Evolutionary conservation across 1,140 invertebrate species (phyloP).

Genomic region (Bombyx mandarina): DNA sequence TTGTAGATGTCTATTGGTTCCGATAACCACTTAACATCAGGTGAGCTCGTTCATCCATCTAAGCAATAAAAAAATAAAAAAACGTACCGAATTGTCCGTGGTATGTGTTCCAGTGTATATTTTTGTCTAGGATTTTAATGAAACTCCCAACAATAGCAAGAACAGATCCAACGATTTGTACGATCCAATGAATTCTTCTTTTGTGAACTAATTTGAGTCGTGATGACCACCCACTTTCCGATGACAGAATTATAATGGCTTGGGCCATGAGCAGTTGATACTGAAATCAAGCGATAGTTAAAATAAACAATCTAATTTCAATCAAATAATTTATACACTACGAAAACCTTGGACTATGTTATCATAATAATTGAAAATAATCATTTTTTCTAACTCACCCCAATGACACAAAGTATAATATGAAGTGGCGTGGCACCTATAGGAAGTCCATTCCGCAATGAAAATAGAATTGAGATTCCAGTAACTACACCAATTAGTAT

Average conservation of each 20-base stretch:
- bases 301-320: background rate
- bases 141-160: conserved; percentile 47
- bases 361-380: too few relatives aligned
- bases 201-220: conserved; percentile 33
- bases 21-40: too few relatives aligned
- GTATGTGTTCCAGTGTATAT: conserved; percentile 36
- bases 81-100: conserved; percentile 54
- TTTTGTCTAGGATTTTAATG: conserved; percentile 34
- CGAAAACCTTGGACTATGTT: too few relatives aligned
- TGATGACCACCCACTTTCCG: conserved; percentile 47
- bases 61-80: background rate
- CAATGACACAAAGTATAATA: conserved; percentile 36
- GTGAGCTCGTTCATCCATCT: too few relatives aligned
- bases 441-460: conserved; percentile 28
- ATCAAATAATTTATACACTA: too few relatives aligned
- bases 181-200: conserved; percentile 39
- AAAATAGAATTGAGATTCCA: conserved; percentile 24
- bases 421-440: conserved; percentile 23
- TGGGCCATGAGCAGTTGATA: conserved; percentile 57
- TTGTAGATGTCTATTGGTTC: too few relatives aligned
- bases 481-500: conserved; percentile 32
- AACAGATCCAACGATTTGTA: conserved; percentile 39
- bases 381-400: conserved; percentile 22
- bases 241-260: conserved; percentile 40
- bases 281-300: conserved; percentile 28